phyloP scores from a whole-genome alignment of 92 coral and sea anemone genomes.

The Galaxea fascicularis region DNA sequence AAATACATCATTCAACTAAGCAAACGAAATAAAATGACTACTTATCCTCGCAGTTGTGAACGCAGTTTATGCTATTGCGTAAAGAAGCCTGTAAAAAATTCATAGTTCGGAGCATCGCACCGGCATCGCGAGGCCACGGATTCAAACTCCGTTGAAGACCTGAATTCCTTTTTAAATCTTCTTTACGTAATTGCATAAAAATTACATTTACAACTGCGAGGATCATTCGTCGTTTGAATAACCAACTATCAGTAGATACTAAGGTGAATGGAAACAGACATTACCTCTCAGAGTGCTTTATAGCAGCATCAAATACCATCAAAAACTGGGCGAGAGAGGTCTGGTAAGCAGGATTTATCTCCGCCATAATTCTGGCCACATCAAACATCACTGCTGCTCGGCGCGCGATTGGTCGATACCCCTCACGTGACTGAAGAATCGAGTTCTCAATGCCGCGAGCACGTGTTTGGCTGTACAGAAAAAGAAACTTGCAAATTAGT shows the following conservation, averaged over 20 bases:
- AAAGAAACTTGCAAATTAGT: background rate
- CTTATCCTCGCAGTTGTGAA: too few species aligned
- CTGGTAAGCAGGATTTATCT: constrained; percentile 89
- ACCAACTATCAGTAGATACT: background rate
- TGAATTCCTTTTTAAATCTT: too few species aligned
- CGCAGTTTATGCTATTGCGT: too few species aligned
- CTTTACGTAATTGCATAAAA: too few species aligned
- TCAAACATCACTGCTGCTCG: constrained; percentile 99
- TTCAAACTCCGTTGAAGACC: too few species aligned
- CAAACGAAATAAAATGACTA: too few species aligned
- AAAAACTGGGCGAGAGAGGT: constrained; percentile 95
- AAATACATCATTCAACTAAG: too few species aligned
- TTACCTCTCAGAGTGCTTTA: constrained; percentile 98
- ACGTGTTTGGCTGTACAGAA: constrained; percentile 77
- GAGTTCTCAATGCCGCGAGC: constrained; percentile 95
- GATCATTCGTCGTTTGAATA: too few species aligned
- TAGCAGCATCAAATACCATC: constrained; percentile 93
- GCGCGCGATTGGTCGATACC: constrained; percentile 99
- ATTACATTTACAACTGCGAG: too few species aligned
- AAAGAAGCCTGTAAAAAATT: too few species aligned
- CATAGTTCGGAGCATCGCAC: too few species aligned
- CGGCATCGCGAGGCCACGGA: too few species aligned
- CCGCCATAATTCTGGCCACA: constrained; percentile 92
- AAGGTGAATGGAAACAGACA: background rate
- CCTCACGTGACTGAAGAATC: constrained; percentile 99